Evolutionary conservation across 2,888 invertebrate genomes (phyloP), one percentile per base, ranked within the genome.

Genomic region (Acanthopleura granulata): DNA sequence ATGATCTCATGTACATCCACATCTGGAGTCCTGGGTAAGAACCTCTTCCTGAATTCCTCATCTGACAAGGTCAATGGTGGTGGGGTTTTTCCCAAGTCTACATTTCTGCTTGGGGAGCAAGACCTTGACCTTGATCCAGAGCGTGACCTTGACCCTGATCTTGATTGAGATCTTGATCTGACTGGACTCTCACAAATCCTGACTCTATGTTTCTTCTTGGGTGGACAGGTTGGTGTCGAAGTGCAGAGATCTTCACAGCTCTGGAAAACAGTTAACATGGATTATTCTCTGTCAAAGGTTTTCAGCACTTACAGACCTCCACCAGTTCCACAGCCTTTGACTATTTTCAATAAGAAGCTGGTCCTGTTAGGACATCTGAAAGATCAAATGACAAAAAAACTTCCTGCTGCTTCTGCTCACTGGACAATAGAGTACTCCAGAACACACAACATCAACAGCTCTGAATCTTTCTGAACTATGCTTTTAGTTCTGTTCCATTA

Each of bases 21-120:
- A 4, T 71, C 57, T 14, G 66, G 74, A n/a, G 74, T 61, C 16
- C 27, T 30, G 30, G 70, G 74, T n/a, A 74, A n/a, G 49, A 85
- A 85, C 51, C 80, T 77, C 72, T 80, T 80, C 15, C 80, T 70
- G 75, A 85, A 85, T 76, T 85, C 84, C 72, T 85, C 85, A 75
- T 85, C 85, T 1, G 79, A 75, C 80, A 85, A 76, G 14, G 83
- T 74, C 78, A 85, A 78, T 0, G 85, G 84, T 9, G 79, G 81
- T 4, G 84, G 82, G 1, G 85, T 82, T 25, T 83, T 77, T 4
- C 18, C n/a, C 15, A n/a, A 9, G 27, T 72, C 40, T n/a, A 18
- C 57, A n/a, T 57, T 18, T 57, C n/a, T n/a, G 9, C 25, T 18
- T 1, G 50, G 27, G n/a, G 57, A 27, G 29, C 73, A 30, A 18